phyloP scores from a whole-genome alignment of 2,797 vertebrate genomes.

The Oceanodroma leucorhoa region DNA sequence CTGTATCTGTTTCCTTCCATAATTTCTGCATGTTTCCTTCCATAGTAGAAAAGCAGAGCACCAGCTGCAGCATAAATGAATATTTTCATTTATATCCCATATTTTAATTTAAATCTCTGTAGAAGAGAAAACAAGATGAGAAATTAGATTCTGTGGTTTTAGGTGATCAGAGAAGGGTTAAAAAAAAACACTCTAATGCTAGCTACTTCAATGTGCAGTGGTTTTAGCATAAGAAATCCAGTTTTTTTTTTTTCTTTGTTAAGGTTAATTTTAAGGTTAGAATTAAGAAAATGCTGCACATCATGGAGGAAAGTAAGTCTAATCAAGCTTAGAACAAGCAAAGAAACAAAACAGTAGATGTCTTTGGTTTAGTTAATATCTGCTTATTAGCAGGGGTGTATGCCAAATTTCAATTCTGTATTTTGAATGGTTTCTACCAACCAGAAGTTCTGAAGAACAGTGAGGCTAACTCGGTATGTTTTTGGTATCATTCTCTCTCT shows the following conservation, averaged over 20 bases:
- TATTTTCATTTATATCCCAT: background rate
- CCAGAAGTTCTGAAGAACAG: background rate
- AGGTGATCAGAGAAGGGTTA: background rate
- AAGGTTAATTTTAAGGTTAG: background rate
- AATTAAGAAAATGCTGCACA: background rate
- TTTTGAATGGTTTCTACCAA: background rate
- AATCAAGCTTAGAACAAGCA: background rate
- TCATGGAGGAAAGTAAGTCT: background rate
- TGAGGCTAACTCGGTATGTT: fast-evolving
- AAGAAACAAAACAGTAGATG: too few relatives aligned
- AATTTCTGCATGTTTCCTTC: background rate
- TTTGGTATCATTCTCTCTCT: background rate
- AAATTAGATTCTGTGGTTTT: background rate
- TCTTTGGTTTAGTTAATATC: background rate
- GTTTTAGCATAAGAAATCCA: background rate
- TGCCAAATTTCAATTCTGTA: background rate
- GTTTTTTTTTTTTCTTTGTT: background rate
- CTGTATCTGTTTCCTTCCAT: background rate
- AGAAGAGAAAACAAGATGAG: background rate
- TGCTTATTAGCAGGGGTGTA: background rate
- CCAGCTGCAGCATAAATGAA: background rate
- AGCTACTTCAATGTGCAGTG: background rate
- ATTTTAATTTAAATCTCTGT: background rate
- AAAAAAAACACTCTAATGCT: background rate
- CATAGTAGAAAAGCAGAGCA: background rate